A percentile compares a stretch with the other conserved stretches of the same genome.
Evolutionary conservation across 2,888 invertebrate genomes (phyloP).

Genomic region (Trissoscelio sp.): DNA sequence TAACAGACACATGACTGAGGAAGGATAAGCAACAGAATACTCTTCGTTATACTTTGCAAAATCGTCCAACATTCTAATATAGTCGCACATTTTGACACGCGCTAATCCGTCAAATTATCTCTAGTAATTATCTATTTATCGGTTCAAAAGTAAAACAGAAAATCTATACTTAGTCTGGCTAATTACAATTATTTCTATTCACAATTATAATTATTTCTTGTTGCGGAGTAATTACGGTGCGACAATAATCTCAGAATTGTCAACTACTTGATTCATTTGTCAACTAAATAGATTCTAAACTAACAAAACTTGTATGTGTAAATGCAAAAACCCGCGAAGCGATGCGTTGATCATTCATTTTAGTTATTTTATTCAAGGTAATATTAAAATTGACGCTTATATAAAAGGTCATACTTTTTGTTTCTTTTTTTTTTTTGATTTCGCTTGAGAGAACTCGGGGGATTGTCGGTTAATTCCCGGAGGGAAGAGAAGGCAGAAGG

Average conservation of each 20-base stretch:
- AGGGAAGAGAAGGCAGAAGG: slow-evolving; percentile 20
- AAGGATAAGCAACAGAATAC: slow-evolving; percentile 60
- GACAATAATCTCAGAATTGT: slow-evolving; percentile 1
- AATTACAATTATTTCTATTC: not conserved
- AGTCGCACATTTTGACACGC: slow-evolving; percentile 6
- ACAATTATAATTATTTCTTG: not conserved
- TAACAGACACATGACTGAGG: slow-evolving; percentile 18
- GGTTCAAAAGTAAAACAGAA: slow-evolving; percentile 1
- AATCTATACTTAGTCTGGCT: not conserved
- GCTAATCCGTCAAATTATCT: not conserved
- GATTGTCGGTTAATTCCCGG: slow-evolving; percentile 45
- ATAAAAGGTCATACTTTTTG: slow-evolving; percentile 19
- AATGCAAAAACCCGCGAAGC: slow-evolving; percentile 34
- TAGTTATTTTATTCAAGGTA: no score
- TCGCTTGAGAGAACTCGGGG: slow-evolving; percentile 25
- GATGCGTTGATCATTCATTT: slow-evolving; percentile 4
- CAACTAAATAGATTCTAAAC: not conserved
- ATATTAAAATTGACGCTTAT: slow-evolving; percentile 39
- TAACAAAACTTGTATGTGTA: slow-evolving; percentile 16
- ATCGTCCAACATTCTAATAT: slow-evolving; percentile 21
- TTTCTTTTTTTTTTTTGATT: slow-evolving; percentile 23
- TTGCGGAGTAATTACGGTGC: slow-evolving; percentile 10
- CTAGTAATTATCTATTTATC: no score
- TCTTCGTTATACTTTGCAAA: slow-evolving; percentile 30
- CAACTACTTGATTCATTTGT: not conserved